These are phyloP conservation scores for Myotis daubentonii DNA, from an alignment of 2,797 vertebrate species.

Conservation along the genomic window DNA sequence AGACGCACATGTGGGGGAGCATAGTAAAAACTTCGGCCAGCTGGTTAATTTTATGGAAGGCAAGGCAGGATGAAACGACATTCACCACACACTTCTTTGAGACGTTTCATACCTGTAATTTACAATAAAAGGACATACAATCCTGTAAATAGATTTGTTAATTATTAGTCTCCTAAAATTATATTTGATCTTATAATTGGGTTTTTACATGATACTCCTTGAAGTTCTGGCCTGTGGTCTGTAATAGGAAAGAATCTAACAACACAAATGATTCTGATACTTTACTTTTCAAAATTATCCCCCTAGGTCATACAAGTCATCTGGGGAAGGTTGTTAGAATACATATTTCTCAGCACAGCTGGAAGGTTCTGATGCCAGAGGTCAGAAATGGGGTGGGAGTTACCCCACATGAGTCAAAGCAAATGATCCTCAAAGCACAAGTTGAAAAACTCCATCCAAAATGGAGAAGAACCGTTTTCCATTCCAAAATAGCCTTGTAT, in stretches of 20 bases:
- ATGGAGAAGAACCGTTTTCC: not conserved
- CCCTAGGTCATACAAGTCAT: slow-evolving; percentile 45
- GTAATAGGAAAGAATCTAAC: slow-evolving; percentile 50
- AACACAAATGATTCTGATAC: slow-evolving; percentile 12
- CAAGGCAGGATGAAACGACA: slow-evolving; percentile 49
- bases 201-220: slow-evolving; percentile 57
- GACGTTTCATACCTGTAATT: slow-evolving; percentile 55
- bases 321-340: slow-evolving; percentile 11
- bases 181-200: slow-evolving; percentile 64
- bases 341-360: not conserved
- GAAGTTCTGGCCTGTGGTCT: slow-evolving; percentile 54
- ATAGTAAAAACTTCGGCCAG: slow-evolving; percentile 57
- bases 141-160: slow-evolving; percentile 63
- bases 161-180: slow-evolving; percentile 71
- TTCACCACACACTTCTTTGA: slow-evolving; percentile 49
- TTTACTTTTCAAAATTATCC: slow-evolving; percentile 61
- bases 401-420: not conserved
- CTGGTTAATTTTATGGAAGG: slow-evolving; percentile 65
- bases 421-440: not conserved
- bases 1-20: slow-evolving; percentile 1
- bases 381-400: not conserved
- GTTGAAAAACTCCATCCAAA: slow-evolving; percentile 14
- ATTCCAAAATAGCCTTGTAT: not conserved
- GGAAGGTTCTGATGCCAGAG: not conserved
- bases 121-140: slow-evolving; percentile 56